A percentile compares a stretch with the other conserved stretches of the same genome.
Conservation (phyloP, 2,113 vertebrate species). For the Romanogobio albipinnatus region DNA sequence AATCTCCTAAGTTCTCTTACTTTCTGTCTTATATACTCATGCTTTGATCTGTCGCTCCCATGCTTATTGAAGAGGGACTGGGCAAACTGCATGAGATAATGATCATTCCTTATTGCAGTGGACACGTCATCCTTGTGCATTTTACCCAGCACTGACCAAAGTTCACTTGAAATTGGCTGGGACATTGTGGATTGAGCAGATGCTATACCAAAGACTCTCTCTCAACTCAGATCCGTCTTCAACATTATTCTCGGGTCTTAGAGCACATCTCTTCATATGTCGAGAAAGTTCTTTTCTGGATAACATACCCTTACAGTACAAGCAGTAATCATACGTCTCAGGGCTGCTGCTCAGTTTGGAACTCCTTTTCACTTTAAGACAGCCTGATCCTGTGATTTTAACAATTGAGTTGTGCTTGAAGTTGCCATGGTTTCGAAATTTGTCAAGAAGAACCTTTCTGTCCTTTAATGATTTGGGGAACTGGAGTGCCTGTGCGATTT, state of each 20-base stretch:
- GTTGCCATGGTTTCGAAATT: constrained; percentile 47
- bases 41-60: constrained; percentile 42
- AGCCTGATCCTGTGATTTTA: constrained; percentile 36
- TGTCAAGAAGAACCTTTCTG: constrained; percentile 42
- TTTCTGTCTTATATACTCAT: constrained; percentile 48
- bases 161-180: constrained; percentile 48
- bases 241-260: constrained; percentile 36
- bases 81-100: constrained; percentile 27
- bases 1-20: constrained; percentile 45
- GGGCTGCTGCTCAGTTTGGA: constrained; percentile 40
- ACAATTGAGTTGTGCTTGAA: constrained; percentile 43
- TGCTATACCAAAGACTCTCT: constrained; percentile 24
- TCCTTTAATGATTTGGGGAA: constrained; percentile 31
- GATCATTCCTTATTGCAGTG: constrained; percentile 42
- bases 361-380: constrained; percentile 50
- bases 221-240: constrained; percentile 25
- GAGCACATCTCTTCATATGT: constrained; percentile 47
- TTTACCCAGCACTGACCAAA: constrained; percentile 45
- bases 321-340: constrained; percentile 38
- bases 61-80: constrained; percentile 41
- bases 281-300: constrained; percentile 30
- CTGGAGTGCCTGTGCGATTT: constrained; percentile 24
- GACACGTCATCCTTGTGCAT: constrained; percentile 47
- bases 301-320: constrained; percentile 50
- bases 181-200: constrained; percentile 43